Evolutionary conservation across 2,888 invertebrate genomes (phyloP), one percentile per base, ranked within the genome.

Genomic region (Peribatodes rhomboidaria): DNA sequence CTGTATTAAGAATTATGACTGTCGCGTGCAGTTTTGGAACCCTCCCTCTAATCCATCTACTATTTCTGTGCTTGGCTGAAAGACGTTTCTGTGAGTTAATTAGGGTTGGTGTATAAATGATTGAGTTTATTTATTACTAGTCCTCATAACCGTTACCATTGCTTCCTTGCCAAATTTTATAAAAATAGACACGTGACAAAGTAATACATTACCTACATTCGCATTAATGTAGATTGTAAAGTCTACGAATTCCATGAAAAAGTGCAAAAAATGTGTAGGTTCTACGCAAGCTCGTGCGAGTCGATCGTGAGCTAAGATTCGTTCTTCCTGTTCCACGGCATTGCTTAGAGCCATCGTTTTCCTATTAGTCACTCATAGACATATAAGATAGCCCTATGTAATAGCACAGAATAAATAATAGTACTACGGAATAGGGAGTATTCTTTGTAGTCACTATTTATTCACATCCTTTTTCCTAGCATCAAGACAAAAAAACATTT

Each of bases 11-110:
- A 77, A 72, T 79, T 73, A 79, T 72, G 70, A 72, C 66, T 61
- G 65, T 57, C 76, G 72, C 64, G 76, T 75, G 74, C 71, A 69
- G 31, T 72, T 67, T 74, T 68, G 66, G 66, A 75, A 66, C 55
- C 64, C 65, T 60, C 81, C 83, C 20, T 14, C 11, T 14, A 22
- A 11, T 10, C 11, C 27, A 27, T 76, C 78, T 71, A 69, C 65
- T 80, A 78, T 77, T 78, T 79, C 70, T 72, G 75, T 66, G 74
- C 70, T 78, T 82, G 47, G 47, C 42, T 80, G 39, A 16, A 78
- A 76, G 73, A 70, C 71, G 76, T 65, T 57, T 22, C 37, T 41
- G 27, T 74, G 62, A 56, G 73, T 70, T 79, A 81, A 84, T 83
- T 82, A 81, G 67, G 72, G 58, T 73, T 71, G 73, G 62, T 76